Evolutionary conservation across 1,140 invertebrate genomes (phyloP).

Genomic region (Grapholita molesta): DNA sequence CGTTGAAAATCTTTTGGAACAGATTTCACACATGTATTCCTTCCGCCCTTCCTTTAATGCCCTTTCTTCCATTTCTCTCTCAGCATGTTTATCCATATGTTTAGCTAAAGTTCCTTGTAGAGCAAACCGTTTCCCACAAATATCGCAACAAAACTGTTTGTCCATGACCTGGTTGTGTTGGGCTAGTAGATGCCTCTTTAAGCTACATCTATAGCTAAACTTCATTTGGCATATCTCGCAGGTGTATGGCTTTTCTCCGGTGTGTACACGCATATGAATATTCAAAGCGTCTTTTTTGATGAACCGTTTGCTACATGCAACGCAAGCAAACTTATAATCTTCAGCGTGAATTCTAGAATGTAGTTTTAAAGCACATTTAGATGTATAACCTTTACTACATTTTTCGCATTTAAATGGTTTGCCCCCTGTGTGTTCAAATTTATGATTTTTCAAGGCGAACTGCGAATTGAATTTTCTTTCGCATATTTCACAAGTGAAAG

Average conservation of each 20-base stretch:
- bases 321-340: background rate
- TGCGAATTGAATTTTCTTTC: background rate
- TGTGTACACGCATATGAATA: background rate
- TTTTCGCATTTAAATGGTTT: background rate
- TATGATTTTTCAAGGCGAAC: background rate
- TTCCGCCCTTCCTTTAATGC: background rate
- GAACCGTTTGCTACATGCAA: background rate
- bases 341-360: background rate
- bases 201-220: background rate
- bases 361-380: background rate
- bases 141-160: background rate
- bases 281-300: background rate
- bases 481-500: background rate
- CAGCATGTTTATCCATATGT: background rate
- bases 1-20: background rate
- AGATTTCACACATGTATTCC: background rate
- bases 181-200: background rate
- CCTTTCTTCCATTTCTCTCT: background rate
- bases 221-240: background rate
- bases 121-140: conserved; percentile 14
- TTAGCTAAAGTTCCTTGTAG: background rate
- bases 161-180: background rate
- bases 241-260: background rate
- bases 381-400: background rate
- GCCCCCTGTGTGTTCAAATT: background rate